Base-by-base conservation (phyloP, 2,797 vertebrate genomes). In the Acestrorhynchus altus region DNA sequence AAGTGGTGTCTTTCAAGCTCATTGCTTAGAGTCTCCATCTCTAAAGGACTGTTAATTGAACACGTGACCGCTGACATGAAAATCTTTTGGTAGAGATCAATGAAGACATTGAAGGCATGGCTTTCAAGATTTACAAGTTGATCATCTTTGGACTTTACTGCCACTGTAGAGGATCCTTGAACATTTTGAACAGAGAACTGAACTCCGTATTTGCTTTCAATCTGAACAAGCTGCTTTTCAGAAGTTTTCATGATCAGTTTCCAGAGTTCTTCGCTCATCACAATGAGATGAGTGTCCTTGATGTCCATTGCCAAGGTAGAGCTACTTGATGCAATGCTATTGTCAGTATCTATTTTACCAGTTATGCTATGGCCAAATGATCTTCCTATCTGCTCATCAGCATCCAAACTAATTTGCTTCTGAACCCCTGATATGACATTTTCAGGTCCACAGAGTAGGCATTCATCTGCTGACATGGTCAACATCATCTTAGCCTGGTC, bases 51-150 rank as follows among this genome's bases (percentile, higher is more conserved):
- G 28, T 31, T 31, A 26, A 83, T 35, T 8, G 67, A 18, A 60
- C 74, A 51, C 10, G 0, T 44, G 26, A 28, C 0, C 0, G n/a
- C 16, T 18, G 81, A 83, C 0, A 82, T 87, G 0, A 39, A 59
- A 1, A 20, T 74, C 74, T 78, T 91, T 84, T 92, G 92, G 83
- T 90, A 91, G 52, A 92, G 85, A 42, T 64, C 78, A 1, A 89
- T 79, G 22, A 93, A 88, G 47, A 89, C 91, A 83, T 81, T 85
- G 46, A 88, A 0, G 9, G 92, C 91, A 0, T 93, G 87, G 49
- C 69, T 82, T 84, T 91, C 83, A 77, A 92, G 86, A 9, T 82
- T 68, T 0, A 1, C 0, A 0, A 72, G 79, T 12, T 74, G 73
- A 66, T 0, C 56, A 12, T 1, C 63, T 44, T 0, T 8, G 11